These are phyloP conservation scores for Falco rusticolus DNA, from an alignment of 2,797 vertebrate genomes.

Conservation along the genomic window DNA sequence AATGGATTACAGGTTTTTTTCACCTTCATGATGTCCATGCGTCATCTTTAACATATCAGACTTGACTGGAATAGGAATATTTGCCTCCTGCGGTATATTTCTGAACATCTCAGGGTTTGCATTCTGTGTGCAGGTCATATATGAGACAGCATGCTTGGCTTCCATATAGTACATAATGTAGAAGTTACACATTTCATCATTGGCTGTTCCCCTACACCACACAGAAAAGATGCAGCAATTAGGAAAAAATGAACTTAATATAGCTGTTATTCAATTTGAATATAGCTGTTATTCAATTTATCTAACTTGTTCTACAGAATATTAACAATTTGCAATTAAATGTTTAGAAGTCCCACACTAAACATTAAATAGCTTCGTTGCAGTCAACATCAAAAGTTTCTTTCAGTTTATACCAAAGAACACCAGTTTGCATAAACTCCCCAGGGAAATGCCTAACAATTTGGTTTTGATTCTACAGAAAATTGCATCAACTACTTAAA, in stretches of 20 bases:
- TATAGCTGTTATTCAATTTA: neutral
- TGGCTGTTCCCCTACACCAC: conserved; percentile 85
- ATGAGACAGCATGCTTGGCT: conserved; percentile 86
- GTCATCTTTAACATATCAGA: conserved; percentile 84
- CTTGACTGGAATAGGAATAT: conserved; percentile 83
- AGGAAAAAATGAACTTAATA: neutral
- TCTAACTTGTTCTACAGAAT: neutral
- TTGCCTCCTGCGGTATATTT: conserved; percentile 89
- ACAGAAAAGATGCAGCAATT: neutral
- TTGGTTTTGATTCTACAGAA: neutral
- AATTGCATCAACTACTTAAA: neutral
- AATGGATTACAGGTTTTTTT: neutral
- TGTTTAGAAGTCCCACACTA: neutral
- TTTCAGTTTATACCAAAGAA: neutral
- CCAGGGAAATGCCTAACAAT: neutral
- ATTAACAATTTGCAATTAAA: neutral
- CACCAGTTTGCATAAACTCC: neutral
- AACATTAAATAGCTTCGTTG: neutral
- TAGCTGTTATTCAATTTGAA: neutral
- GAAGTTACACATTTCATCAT: conserved; percentile 98
- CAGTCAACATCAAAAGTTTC: neutral
- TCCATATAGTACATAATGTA: conserved; percentile 99
- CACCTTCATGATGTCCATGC: conserved; percentile 83
- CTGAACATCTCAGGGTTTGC: conserved; percentile 84
- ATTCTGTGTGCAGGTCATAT: conserved; percentile 89